These are phyloP conservation scores for Meiosimyza decipiens DNA, from an alignment of 2,888 invertebrate genomes.

Conservation along the genomic window DNA sequence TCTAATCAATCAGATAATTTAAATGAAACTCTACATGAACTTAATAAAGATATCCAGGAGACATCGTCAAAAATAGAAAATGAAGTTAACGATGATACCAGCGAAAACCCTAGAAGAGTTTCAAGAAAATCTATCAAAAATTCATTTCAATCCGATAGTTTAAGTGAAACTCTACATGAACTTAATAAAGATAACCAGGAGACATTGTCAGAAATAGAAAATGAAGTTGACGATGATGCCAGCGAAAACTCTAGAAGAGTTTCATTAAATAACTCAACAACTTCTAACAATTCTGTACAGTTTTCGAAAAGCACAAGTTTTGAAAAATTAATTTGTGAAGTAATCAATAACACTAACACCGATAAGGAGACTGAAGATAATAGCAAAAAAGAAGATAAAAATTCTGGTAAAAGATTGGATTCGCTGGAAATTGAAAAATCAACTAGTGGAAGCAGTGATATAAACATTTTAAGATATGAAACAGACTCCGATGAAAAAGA, in stretches of 20 bases:
- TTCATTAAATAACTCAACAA: not conserved
- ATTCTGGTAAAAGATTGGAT: not conserved
- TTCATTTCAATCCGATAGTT: conserved; percentile 44
- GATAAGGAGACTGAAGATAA: not conserved
- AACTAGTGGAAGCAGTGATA: too few relatives aligned
- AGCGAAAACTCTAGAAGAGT: not conserved
- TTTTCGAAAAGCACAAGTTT: not conserved
- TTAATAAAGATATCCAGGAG: conserved; percentile 36
- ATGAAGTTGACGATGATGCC: not conserved
- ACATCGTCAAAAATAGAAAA: conserved; percentile 17
- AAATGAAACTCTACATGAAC: conserved; percentile 45
- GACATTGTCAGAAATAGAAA: conserved; percentile 17
- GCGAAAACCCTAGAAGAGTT: not conserved
- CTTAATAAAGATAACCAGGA: conserved; percentile 36
- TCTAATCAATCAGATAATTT: conserved; percentile 44
- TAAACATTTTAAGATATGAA: not conserved
- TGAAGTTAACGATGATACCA: not conserved
- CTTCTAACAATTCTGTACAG: too few relatives aligned
- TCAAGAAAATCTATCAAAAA: too few relatives aligned
- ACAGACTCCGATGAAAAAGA: not conserved
- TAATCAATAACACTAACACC: not conserved
- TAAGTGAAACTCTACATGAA: conserved; percentile 46
- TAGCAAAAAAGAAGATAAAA: not conserved
- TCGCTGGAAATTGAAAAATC: too few relatives aligned
- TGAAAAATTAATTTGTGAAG: not conserved